Conservation (phyloP, 2,888 invertebrate species). For the Poecilus cupreus region DNA sequence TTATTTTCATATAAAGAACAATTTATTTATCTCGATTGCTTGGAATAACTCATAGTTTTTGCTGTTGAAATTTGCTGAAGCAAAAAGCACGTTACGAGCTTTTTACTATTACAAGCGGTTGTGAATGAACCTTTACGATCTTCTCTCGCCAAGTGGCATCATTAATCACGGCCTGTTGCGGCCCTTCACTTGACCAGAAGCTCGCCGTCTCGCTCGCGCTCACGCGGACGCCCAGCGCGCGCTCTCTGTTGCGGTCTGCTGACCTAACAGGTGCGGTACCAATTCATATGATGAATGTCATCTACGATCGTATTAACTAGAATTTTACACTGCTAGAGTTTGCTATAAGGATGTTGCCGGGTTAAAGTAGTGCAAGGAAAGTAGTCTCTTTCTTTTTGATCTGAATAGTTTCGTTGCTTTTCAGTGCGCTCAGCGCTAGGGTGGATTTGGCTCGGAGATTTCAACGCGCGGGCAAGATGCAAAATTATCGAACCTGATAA, state of each 20-base stretch:
- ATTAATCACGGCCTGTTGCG: slow-evolving; percentile 51
- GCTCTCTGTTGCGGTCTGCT: slow-evolving; percentile 21
- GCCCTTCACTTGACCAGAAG: slow-evolving; percentile 56
- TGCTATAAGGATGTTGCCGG: slow-evolving; percentile 40
- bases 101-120: slow-evolving; percentile 25
- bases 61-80: slow-evolving; percentile 14
- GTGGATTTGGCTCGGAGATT: not conserved
- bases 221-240: not conserved
- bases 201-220: slow-evolving; percentile 25
- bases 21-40: slow-evolving; percentile 20
- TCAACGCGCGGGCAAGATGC: not conserved
- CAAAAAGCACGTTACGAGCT: not conserved
- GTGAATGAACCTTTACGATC: slow-evolving; percentile 56
- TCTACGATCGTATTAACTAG: slow-evolving; percentile 51
- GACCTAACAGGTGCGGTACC: slow-evolving; percentile 59
- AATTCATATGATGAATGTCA: slow-evolving; percentile 59
- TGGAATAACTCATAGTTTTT: not conserved
- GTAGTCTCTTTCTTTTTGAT: slow-evolving; percentile 48
- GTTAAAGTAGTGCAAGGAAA: slow-evolving; percentile 53
- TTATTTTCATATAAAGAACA: slow-evolving; percentile 24
- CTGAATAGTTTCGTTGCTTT: slow-evolving; percentile 6
- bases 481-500: no score
- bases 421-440: not conserved
- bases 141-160: slow-evolving; percentile 55
- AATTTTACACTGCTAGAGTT: slow-evolving; percentile 32